Conservation (phyloP, 2,888 invertebrate species). For the Pegoplata infirma region DNA sequence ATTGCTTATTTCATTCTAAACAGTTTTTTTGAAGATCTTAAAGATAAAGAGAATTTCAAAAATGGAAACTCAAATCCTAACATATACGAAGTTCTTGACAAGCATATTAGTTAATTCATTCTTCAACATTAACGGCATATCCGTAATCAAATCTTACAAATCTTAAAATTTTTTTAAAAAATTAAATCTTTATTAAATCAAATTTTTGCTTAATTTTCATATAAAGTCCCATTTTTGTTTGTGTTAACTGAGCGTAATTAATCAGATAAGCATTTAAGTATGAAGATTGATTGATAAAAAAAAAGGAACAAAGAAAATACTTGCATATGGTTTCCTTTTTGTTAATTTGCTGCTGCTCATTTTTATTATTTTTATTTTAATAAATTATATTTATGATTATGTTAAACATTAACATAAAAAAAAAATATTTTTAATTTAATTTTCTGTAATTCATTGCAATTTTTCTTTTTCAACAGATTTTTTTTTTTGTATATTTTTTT, state of each 20-base stretch:
- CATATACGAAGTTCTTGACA: too few relatives aligned
- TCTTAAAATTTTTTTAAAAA: too few relatives aligned
- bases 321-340: not conserved
- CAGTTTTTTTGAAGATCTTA: too few relatives aligned
- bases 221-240: not conserved
- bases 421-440: constrained; percentile 52
- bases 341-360: not conserved
- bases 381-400: constrained; percentile 13
- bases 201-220: not conserved
- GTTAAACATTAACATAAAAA: too few relatives aligned
- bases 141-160: too few relatives aligned
- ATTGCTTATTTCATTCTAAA: too few relatives aligned
- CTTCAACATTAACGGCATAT: too few relatives aligned
- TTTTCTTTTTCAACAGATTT: too few relatives aligned
- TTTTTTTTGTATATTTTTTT: not conserved
- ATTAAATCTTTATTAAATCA: too few relatives aligned
- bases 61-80: too few relatives aligned
- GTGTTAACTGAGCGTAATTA: not conserved
- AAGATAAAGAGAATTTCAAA: too few relatives aligned
- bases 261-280: not conserved
- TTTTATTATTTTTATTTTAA: not conserved
- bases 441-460: constrained; percentile 39
- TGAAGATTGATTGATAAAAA: not conserved
- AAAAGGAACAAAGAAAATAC: not conserved
- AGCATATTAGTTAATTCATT: too few relatives aligned